These are phyloP conservation scores for Macroteleia sp. DNA, from an alignment of 2,888 invertebrate genomes.

Conservation along the genomic window DNA sequence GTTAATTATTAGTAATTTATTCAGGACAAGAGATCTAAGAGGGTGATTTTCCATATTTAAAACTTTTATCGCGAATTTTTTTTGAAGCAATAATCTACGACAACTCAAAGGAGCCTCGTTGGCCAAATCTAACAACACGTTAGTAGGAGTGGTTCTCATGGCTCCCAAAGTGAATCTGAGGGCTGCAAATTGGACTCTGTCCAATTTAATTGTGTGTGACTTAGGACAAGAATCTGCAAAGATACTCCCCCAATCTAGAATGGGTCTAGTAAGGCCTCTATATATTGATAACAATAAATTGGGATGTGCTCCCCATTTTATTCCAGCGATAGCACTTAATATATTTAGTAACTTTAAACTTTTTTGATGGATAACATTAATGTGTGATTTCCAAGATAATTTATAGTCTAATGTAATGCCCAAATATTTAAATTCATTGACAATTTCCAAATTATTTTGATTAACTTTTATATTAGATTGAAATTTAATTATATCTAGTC, in stretches of 20 bases:
- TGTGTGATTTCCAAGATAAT: not conserved
- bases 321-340: not conserved
- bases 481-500: too few relatives aligned
- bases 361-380: not conserved
- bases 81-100: not conserved
- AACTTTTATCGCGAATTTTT: not conserved
- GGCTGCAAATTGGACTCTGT: not conserved
- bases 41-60: too few relatives aligned
- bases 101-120: not conserved
- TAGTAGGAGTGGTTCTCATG: not conserved
- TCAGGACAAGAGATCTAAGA: too few relatives aligned
- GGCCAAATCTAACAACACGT: not conserved
- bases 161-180: not conserved
- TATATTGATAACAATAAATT: not conserved
- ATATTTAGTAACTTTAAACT: not conserved
- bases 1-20: too few relatives aligned
- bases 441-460: too few relatives aligned
- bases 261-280: not conserved
- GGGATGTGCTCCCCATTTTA: not conserved
- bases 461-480: too few relatives aligned
- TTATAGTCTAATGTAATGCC: not conserved
- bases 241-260: not conserved
- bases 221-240: not conserved
- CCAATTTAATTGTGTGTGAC: not conserved
- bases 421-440: too few relatives aligned